Percentiles rank a stretch among this genome's conserved stretches.
Conservation (phyloP, 1,140 invertebrate genomes). For the Drosophila arawakana region DNA sequence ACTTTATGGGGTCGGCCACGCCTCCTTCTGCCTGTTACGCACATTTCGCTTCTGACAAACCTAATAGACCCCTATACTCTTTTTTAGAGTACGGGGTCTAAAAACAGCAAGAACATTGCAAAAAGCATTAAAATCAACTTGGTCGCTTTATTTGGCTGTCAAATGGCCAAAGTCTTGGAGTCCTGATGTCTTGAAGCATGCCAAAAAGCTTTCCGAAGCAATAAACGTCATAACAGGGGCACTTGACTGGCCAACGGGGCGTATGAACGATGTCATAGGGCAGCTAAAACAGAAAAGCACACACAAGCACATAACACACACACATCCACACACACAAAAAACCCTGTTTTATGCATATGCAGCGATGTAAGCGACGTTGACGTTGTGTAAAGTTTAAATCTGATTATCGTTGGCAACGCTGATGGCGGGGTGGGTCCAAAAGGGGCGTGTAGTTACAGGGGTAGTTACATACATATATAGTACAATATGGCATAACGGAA, state of each 20-base stretch:
- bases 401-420: conserved; percentile 70
- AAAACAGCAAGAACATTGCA: background rate
- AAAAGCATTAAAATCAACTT: conserved; percentile 55
- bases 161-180: conserved; percentile 56
- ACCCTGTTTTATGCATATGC: conserved; percentile 38
- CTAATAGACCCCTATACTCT: no score
- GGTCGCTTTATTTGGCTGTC: conserved; percentile 52
- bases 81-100: no score
- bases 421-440: background rate
- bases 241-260: conserved; percentile 78
- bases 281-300: conserved; percentile 54
- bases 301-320: conserved; percentile 29
- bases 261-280: conserved; percentile 78
- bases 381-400: conserved; percentile 82
- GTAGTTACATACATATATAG: conserved; percentile 34
- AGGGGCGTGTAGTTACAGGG: background rate
- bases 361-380: conserved; percentile 71
- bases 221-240: conserved; percentile 76
- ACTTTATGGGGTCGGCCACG: no score
- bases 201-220: conserved; percentile 80
- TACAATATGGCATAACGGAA: conserved; percentile 74
- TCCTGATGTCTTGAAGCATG: conserved; percentile 68
- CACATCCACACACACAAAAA: conserved; percentile 40
- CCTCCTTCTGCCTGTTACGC: no score
- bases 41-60: no score